phyloP scores from a whole-genome alignment of 1,140 invertebrate genomes.

The Aphis gossypii region DNA sequence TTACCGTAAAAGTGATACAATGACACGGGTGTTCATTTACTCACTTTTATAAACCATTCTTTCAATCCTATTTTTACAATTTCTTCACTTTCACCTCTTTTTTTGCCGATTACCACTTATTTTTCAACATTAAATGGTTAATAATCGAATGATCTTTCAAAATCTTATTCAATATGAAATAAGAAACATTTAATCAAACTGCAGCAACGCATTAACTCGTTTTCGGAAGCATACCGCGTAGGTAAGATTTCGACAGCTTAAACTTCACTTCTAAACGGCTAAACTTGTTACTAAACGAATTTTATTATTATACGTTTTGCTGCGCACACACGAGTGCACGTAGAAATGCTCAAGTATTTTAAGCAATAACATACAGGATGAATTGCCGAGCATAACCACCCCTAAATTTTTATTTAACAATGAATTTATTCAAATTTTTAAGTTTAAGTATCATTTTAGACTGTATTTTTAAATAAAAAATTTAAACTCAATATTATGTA shows the following conservation, averaged over 20 bases:
- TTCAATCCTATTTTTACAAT: neutral
- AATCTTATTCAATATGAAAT: neutral
- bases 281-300: neutral
- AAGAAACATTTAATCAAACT: neutral
- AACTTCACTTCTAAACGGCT: neutral
- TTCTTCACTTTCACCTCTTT: neutral
- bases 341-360: too few species aligned
- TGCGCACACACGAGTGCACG: too few species aligned
- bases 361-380: too few species aligned
- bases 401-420: too few species aligned
- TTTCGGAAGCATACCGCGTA: neutral
- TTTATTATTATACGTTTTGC: too few species aligned
- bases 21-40: neutral
- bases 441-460: too few species aligned
- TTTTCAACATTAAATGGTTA: too few species aligned
- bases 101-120: neutral
- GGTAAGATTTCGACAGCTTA: neutral
- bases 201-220: neutral
- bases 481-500: too few species aligned
- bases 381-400: too few species aligned
- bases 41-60: constrained; percentile 37
- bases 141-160: constrained; percentile 25
- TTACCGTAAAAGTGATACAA: neutral
- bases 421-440: too few species aligned
- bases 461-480: too few species aligned